Evolutionary conservation across 2,113 vertebrate genomes (phyloP), one percentile per base, ranked within the genome.

Genomic region (Gorsachius goisagi): DNA sequence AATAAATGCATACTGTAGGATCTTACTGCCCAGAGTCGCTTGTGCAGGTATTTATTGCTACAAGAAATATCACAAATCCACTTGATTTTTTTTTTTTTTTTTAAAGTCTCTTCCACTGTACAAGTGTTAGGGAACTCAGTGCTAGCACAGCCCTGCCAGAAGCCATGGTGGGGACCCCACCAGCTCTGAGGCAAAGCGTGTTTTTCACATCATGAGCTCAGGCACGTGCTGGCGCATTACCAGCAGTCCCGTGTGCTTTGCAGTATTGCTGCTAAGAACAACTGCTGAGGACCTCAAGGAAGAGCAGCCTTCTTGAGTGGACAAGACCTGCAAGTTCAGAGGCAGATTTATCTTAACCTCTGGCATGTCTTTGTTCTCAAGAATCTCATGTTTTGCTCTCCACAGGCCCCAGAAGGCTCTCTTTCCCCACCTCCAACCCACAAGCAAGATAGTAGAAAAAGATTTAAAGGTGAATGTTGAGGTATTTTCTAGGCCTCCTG

Each of bases 141-240:
- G 1, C 21, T 41, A 14, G 23, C 60, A 55, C 0, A 12, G 26
- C 7, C 16, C 63, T 47, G 13, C n/a, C 47, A 35, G 60, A 15
- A 71, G 37, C n/a, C 52, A 22, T 3, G 7, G 62, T 16, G 12
- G 26, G 2, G 2, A 9, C 14, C 14, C 55, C 15, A 8, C 47
- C 11, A 5, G 12, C 27, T 17, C 27, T 22, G 28, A 74, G 22
- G 35, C 59, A 84, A 12, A 52, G 24, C 6, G 12, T 7, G 12
- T 8, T 50, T 76, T 41, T 28, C 0, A 2, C 30, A 17, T 6
- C 0, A 2, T 0, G 1, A 56, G 35, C 45, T 9, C 3, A 0
- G 58, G 58, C 58, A 60, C 22, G 2, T 37, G 19, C 33, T 50
- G 45, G 15, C 66, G 32, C 11, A 1, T 50, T 33, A 59, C 15